Evolutionary conservation across 2,888 invertebrate genomes (phyloP), one percentile per base, ranked within the genome.

Genomic region (Melolontha melolontha): DNA sequence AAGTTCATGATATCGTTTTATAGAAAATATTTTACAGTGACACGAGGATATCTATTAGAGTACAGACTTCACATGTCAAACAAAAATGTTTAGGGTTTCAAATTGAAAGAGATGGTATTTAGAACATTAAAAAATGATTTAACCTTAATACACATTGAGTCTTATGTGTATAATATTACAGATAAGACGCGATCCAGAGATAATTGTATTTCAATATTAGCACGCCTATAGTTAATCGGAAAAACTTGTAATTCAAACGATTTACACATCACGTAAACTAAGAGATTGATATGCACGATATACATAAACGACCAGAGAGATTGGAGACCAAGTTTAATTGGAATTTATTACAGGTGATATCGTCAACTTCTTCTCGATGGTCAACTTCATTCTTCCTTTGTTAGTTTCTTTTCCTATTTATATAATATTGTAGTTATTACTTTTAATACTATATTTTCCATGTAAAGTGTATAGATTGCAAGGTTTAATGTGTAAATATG

Each of bases 201-300:
- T 50, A 40, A 50, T 64, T 34, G 64, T 14, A 41, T 64, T 44
- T 54, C 42, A 44, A 54, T 54, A 52, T 64, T n/a, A 14, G 42
- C 52, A 29, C 41, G 52, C 41, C 42, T 44, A 29, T 41, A 47
- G 47, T 8, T 59, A 59, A 59, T 59, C 59, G 59, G 59, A 34
- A 59, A 59, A 59, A 59, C 57, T 59, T 47, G 59, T 59, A 59
- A 59, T 59, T 47, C 59, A 47, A 66, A 27, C 55, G 47, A 54
- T 57, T 66, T 55, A 55, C 49, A 59, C 47, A 50, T 57, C 47
- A 66, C 50, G 66, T 50, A 47, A 50, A 59, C 44, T 39, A 27
- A 8, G 64, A 41, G 42, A 64, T 64, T 41, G 64, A 64, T 64
- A 64, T 34, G 52, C 54, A 52, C 27, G 42, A 52, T 52, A 16